Evolutionary conservation across 2,797 vertebrate genomes (phyloP), one percentile per base, ranked within the genome.

Genomic region (Pampus argenteus): DNA sequence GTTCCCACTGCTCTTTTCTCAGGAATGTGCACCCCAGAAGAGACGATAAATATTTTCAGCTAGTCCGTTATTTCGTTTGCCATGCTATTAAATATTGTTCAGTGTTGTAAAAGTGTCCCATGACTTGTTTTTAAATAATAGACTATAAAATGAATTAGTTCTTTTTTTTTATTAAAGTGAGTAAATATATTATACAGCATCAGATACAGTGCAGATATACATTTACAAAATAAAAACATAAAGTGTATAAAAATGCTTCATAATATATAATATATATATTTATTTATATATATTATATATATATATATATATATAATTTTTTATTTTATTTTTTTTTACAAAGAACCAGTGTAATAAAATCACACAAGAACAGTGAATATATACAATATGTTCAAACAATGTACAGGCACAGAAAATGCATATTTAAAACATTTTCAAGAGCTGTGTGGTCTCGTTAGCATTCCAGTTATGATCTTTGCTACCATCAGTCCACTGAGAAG

Each of bases 401-500:
- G 29, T 26, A 15, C 36, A 75, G 3, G 38, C 22, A 61, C 23
- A 49, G 3, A 49, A 70, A 45, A 26, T 0, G 0, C 23, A 11
- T 9, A 3, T 28, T 54, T 10, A 26, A 0, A 0, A 29, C 23
- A n/a, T 34, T 58, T 55, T 93, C 84, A 94, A 2, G 91, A 82
- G 13, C 88, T 70, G 49, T 74, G 83, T 26, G 92, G 91, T 63
- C 89, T 94, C 56, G 83, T 90, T 61, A 94, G 66, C 73, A 94
- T 85, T 73, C 89, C 91, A 52, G 93, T 0, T 45, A 94, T 89
- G 80, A 95, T 90, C 87, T 93, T 95, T 81, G 92, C 90, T 67
- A 97, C 66, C 95, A 98, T 96, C 87, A 98, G 85, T 66, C 94
- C 87, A 90, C 97, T 98, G 93, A 75, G 77, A 89, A 84, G 51